phyloP scores from a whole-genome alignment of 1,140 invertebrate genomes.

The Leucophenga varia region DNA sequence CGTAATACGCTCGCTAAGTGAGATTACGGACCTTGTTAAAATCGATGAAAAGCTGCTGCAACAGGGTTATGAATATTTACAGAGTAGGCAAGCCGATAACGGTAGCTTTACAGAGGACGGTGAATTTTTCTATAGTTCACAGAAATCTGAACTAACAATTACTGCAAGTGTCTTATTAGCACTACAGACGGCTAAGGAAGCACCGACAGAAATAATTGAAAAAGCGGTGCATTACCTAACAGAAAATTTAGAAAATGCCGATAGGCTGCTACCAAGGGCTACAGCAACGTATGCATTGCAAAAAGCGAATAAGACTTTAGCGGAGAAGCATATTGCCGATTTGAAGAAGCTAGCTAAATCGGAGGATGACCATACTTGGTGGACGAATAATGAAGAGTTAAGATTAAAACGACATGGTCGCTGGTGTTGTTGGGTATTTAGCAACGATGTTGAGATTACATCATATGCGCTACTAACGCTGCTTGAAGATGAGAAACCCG shows the following conservation, averaged over 20 bases:
- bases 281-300: constrained; percentile 76
- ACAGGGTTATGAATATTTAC: constrained; percentile 77
- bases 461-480: constrained; percentile 71
- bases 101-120: constrained; percentile 85
- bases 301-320: constrained; percentile 65
- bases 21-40: constrained; percentile 76
- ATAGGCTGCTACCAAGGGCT: constrained; percentile 75
- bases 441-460: constrained; percentile 73
- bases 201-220: constrained; percentile 27
- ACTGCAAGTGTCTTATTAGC: constrained; percentile 81
- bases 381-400: constrained; percentile 60
- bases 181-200: constrained; percentile 69
- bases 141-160: constrained; percentile 61
- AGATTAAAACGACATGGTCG: constrained; percentile 66
- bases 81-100: constrained; percentile 71
- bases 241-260: too few species aligned
- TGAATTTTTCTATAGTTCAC: constrained; percentile 69
- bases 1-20: constrained; percentile 82
- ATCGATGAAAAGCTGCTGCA: constrained; percentile 74
- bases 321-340: constrained; percentile 23
- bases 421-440: constrained; percentile 60
- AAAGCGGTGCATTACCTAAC: constrained; percentile 59
- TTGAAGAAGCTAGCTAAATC: constrained; percentile 32
- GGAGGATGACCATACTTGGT: constrained; percentile 50
- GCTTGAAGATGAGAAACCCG: constrained; percentile 58